Evolutionary conservation across 2,113 vertebrate genomes (phyloP).

Genomic region (Phyllostomus discolor): DNA sequence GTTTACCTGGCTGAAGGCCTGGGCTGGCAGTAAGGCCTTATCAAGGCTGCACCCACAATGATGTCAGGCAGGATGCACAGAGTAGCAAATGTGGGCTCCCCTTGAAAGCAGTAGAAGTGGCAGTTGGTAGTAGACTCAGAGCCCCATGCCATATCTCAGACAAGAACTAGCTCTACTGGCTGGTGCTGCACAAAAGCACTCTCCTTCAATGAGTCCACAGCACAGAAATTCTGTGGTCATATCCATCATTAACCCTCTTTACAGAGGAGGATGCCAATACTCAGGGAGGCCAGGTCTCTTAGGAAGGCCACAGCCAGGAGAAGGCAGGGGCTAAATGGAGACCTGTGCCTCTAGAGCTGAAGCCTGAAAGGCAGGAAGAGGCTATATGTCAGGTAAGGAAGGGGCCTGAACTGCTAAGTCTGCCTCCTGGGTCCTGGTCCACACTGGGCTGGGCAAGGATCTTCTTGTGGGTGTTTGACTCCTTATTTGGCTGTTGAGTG

Average conservation of each 20-base stretch:
- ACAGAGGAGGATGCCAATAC: neutral
- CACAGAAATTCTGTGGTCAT: fast-evolving
- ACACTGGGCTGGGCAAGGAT: neutral
- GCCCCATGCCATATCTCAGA: neutral
- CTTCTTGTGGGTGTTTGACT: neutral
- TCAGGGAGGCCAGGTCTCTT: neutral
- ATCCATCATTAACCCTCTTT: too few relatives aligned
- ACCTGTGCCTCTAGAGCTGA: neutral
- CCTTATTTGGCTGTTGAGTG: neutral
- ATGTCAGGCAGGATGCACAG: neutral
- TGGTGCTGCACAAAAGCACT: neutral
- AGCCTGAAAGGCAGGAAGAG: too few relatives aligned
- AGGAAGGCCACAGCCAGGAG: neutral
- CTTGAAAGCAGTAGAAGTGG: neutral
- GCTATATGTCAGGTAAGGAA: neutral
- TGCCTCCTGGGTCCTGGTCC: neutral
- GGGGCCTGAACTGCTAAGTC: fast-evolving
- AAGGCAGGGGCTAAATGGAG: neutral
- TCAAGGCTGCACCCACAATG: neutral
- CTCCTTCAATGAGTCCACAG: fast-evolving
- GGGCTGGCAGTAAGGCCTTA: neutral
- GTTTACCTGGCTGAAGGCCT: neutral
- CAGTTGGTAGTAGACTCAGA: neutral
- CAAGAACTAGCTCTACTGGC: neutral
- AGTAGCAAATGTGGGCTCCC: neutral